These are phyloP conservation scores for Bruchidius siliquastri DNA, from an alignment of 2,888 invertebrate species.

Conservation along the genomic window DNA sequence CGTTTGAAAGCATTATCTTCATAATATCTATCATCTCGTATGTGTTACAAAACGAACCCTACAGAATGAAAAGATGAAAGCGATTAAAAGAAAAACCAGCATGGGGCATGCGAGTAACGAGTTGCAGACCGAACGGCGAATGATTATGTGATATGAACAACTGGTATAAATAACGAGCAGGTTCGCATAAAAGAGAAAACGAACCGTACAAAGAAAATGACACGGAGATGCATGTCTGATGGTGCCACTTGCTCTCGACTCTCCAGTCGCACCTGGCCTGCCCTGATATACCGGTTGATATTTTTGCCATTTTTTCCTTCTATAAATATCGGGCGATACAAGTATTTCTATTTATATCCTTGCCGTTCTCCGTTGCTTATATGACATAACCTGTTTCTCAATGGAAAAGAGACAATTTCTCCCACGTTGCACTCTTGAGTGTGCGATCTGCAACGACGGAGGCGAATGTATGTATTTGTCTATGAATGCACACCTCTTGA, in stretches of 20 bases:
- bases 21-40: too few relatives aligned
- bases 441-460: too few relatives aligned
- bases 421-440: constrained; percentile 2
- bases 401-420: constrained; percentile 11
- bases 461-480: too few relatives aligned
- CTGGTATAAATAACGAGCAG: neutral
- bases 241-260: neutral
- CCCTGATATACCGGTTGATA: constrained; percentile 33
- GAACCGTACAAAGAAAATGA: constrained; percentile 2
- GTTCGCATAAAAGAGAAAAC: constrained; percentile 5
- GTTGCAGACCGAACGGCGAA: too few relatives aligned
- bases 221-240: too few relatives aligned
- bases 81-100: too few relatives aligned
- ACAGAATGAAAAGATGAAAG: too few relatives aligned
- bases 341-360: constrained; percentile 35
- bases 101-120: too few relatives aligned
- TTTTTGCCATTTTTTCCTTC: constrained; percentile 31
- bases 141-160: too few relatives aligned
- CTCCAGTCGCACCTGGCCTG: constrained; percentile 15
- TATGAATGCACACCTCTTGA: too few relatives aligned
- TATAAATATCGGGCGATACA: constrained; percentile 32
- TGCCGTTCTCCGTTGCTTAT: constrained; percentile 13
- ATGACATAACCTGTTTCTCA: constrained; percentile 32
- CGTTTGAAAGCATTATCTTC: too few relatives aligned
- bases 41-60: too few relatives aligned